Base-by-base conservation (phyloP, 1,140 invertebrate genomes). In the Heliothis subflexa region DNA sequence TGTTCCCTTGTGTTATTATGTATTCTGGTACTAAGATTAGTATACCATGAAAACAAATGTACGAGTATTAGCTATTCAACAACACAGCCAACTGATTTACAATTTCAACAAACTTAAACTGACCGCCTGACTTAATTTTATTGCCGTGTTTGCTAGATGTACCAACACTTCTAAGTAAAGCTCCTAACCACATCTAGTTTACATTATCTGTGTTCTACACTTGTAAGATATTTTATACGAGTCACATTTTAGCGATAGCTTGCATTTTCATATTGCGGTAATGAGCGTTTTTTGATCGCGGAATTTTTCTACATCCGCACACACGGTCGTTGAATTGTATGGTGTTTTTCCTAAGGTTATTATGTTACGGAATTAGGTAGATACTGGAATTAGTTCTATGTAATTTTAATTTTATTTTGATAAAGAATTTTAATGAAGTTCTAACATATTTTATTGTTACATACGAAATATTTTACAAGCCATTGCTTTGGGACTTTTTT, bases 161-260 rank as follows among this genome's bases (percentile, higher is more conserved):
- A n/a, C 3, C 47, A n/a, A 50, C 47, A 50, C 5, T 14, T 11
- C 11, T 16, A 1, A 11, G 11, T 14, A 40, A 52, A 12, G 16
- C 16, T 18, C 9, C 40, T 12, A n/a, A 16, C 49, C 33, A 14
- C 47, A 45, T 57, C 52, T 18, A 54, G 49, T 62, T 5, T 66
- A 5, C 13, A 52, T 18, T 33, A 4, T 40, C 12, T 3, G 9
- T 4, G 64, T 50, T 68, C 64, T 50, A 18, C 11, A 18, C 10
- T 50, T 47, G 47, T 11, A n/a, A 50, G 50, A 11, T 11, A 50
- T 40, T 85, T 83, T 74, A 86, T 78, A 85, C 79, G 66, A 79
- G 80, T 82, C 79, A 85, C 82, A 85, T 87, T 88, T 89, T 87
- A 83, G 77, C 72, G 54, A 87, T 86, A 80, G 75, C 70, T 82